These are phyloP conservation scores for Atrina japonica DNA, from an alignment of 2,888 invertebrate species.

Conservation along the genomic window DNA sequence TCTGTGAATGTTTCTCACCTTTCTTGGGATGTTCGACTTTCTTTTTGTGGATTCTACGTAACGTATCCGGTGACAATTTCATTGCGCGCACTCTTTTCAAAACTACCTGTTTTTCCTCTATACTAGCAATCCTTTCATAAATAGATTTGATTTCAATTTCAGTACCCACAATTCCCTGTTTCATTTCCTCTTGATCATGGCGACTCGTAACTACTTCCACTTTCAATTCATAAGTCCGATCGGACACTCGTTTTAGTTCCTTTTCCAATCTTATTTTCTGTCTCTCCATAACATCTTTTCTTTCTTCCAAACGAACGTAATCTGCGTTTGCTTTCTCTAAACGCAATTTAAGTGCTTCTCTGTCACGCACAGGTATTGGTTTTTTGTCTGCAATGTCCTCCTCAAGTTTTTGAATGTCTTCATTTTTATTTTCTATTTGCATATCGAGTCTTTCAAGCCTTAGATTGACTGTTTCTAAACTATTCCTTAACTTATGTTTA, in stretches of 20 bases:
- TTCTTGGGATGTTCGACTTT: conserved; percentile 4
- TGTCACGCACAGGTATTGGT: conserved; percentile 56
- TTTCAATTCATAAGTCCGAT: conserved; percentile 67
- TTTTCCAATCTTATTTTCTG: conserved; percentile 55
- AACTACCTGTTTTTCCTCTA: conserved; percentile 60
- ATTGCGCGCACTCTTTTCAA: conserved; percentile 69
- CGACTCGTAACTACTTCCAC: conserved; percentile 63
- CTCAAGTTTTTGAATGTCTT: conserved; percentile 57
- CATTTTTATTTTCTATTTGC: conserved; percentile 56
- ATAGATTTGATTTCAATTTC: conserved; percentile 61
- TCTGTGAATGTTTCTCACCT: no score
- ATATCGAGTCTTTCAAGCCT: conserved; percentile 58
- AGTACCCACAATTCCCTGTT: conserved; percentile 53
- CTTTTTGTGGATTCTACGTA: conserved; percentile 62
- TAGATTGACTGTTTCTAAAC: conserved; percentile 59
- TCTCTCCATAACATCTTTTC: conserved; percentile 51
- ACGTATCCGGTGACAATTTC: conserved; percentile 68
- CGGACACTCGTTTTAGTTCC: conserved; percentile 59
- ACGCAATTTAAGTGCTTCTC: conserved; percentile 48
- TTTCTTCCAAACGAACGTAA: conserved; percentile 59
- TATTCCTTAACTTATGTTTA: conserved; percentile 59
- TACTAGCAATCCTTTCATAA: conserved; percentile 55
- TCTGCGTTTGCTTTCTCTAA: conserved; percentile 52
- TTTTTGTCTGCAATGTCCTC: conserved; percentile 54
- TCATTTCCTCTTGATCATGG: conserved; percentile 61